Base-by-base conservation (phyloP, 1,140 invertebrate genomes). In the Panagrolaimus sp. region DNA sequence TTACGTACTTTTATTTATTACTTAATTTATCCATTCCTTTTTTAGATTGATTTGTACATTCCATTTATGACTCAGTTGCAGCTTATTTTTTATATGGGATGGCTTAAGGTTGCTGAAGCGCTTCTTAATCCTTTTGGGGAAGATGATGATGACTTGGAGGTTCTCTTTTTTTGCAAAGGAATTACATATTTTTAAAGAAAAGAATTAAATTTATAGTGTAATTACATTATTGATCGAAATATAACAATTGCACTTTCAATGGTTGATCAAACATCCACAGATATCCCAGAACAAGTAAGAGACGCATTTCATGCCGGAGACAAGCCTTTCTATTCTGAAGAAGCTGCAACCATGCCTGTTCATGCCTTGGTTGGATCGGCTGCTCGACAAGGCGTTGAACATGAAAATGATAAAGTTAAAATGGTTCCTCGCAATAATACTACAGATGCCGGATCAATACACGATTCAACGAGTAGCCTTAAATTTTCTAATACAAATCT, bases 1-100 rank as follows among this genome's bases (percentile, higher is more conserved):
- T 12, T 32, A 14, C 32, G 21, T 10, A 44, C 32, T 43, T 43
- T 32, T 64, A 44, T 64, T 3, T 15, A 65, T 12, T 43, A 14
- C 21, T 47, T 17, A 17, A 12, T n/a, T n/a, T 24, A 65, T 21
- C 10, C 63, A 5, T 12, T 14, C 17, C 44, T n/a, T 44, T 45
- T 69, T 65, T 47, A 79, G 72, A 63, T 78, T 26, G 76, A 78
- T 45, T 63, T 69, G 14, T 74, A 71, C 47, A 46, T 78, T 47
- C 77, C 77, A 12, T 71, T 78, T n/a, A 78, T 76, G 43, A 78
- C 77, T 28, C 69, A 73, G 67, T 48, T 78, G 12, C 73, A 78
- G 68, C 69, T 78, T 17, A 48, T 78, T 24, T 76, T 78, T 63
- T 73, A 72, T 64, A 77, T 76, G 73, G 73, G 73, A 17, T 74